Base-by-base conservation (phyloP, 2,888 invertebrate genomes). In the Teinopalpus imperialis region DNA sequence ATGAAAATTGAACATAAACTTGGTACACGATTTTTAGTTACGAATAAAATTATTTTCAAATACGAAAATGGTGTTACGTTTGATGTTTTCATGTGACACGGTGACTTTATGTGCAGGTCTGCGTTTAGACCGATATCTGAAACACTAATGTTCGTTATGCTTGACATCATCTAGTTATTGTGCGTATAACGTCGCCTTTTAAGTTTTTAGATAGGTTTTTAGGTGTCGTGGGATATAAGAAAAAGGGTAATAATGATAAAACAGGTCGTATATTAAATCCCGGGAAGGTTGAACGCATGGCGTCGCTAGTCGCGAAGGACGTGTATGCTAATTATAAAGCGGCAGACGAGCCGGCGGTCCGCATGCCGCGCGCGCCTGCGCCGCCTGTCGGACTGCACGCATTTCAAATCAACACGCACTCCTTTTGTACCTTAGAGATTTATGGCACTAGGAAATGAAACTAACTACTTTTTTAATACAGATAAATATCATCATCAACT, bases 351-450 rank as follows among this genome's bases (percentile, higher is more conserved):
- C 26, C 21, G 26, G 27, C 42, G 30, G 29, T 13, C 34, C 40
- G 45, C 46, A 41, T 46, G 41, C 46, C 46, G 23, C 35, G 21
- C 46, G 46, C 46, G 46, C 41, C 41, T 27, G 31, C 41, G 3
- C 29, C 41, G 37, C 18, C 37, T 14, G 13, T 14, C 14, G 24
- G 14, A 35, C 45, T 9, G 29, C 8, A 16, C 14, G 10, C 41
- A 21, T 31, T 41, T 16, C 32, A 39, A 37, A 27, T 35, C 43
- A 35, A 7, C 40, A 32, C 16, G 6, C 20, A 20, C 40, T 46
- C 18, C 29, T 46, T 46, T 46, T 35, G 18, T 40, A 34, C 44
- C 3, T 13, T 8, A 18, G 10, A 1, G 30, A 36, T 46, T 40
- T 39, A 46, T 24, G 13, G 35, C 24, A 41, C 12, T 10, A 40